Percentiles rank a stretch among this genome's conserved stretches.
Conservation (phyloP, 2,113 vertebrate genomes). For the Trochalopteron elliotii region DNA sequence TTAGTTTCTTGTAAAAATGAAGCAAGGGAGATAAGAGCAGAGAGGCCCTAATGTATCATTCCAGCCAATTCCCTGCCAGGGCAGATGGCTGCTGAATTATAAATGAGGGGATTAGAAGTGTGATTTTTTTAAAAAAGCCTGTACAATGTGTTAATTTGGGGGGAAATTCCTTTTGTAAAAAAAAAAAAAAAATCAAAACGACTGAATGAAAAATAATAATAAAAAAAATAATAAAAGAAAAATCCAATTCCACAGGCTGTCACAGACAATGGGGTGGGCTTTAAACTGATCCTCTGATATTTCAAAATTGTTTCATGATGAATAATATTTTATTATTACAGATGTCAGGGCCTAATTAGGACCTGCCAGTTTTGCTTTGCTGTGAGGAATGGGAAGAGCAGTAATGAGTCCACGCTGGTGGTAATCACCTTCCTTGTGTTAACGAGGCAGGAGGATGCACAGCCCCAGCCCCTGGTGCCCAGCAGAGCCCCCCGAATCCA, state of each 20-base stretch:
- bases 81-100: slow-evolving; percentile 62
- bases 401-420: not conserved
- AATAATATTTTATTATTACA: slow-evolving; percentile 66
- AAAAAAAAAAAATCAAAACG: not conserved
- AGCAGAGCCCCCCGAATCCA: not conserved
- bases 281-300: slow-evolving; percentile 41
- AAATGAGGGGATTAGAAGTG: slow-evolving; percentile 38
- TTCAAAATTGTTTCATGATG: slow-evolving; percentile 43
- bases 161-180: not conserved
- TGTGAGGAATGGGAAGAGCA: slow-evolving; percentile 8
- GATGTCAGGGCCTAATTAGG: slow-evolving; percentile 51
- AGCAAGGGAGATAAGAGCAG: not conserved
- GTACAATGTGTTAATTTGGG: not conserved
- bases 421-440: not conserved
- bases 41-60: not conserved
- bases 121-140: not conserved
- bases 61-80: slow-evolving; percentile 25
- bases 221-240: not conserved
- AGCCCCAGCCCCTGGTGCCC: not conserved
- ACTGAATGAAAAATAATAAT: not conserved
- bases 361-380: slow-evolving; percentile 37
- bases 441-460: not conserved
- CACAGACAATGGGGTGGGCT: not conserved
- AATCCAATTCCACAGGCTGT: slow-evolving; percentile 1
- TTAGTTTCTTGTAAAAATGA: slow-evolving; percentile 14